phyloP scores from a whole-genome alignment of 1,140 invertebrate genomes.

The Mamestra configurata region DNA sequence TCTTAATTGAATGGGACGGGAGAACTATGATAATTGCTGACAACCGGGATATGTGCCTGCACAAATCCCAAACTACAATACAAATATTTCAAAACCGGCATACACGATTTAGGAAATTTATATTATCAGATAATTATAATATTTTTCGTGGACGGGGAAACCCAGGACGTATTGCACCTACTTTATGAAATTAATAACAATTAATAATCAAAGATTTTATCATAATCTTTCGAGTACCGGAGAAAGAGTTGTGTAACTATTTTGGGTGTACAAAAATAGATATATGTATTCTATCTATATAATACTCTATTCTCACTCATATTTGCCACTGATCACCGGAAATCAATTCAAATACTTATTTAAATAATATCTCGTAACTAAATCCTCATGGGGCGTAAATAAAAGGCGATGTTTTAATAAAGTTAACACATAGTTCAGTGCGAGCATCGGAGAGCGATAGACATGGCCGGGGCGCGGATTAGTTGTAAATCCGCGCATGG shows the following conservation, averaged over 20 bases:
- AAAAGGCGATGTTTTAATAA: slow-evolving; percentile 75
- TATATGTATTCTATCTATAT: too few relatives aligned
- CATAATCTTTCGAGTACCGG: too few relatives aligned
- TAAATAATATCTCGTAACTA: background rate
- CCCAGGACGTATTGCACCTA: too few relatives aligned
- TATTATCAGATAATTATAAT: too few relatives aligned
- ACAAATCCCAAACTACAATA: too few relatives aligned
- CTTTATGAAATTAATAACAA: too few relatives aligned
- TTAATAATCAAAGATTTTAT: too few relatives aligned
- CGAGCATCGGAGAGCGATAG: slow-evolving; percentile 69
- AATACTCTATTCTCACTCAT: background rate
- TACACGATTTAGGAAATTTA: too few relatives aligned
- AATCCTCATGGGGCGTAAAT: slow-evolving; percentile 9
- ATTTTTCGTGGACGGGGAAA: too few relatives aligned
- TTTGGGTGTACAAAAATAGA: too few relatives aligned
- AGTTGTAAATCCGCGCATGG: slow-evolving; percentile 80
- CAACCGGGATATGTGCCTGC: slow-evolving; percentile 5
- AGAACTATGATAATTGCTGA: slow-evolving; percentile 17
- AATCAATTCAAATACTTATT: slow-evolving; percentile 5
- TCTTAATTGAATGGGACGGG: background rate
- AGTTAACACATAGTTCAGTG: slow-evolving; percentile 74
- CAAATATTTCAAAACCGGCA: too few relatives aligned
- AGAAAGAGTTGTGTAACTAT: too few relatives aligned
- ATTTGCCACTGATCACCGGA: background rate
- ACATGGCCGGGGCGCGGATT: slow-evolving; percentile 74